Base-by-base conservation (phyloP, 2,797 vertebrate species). In the Clarias laeviceps region DNA sequence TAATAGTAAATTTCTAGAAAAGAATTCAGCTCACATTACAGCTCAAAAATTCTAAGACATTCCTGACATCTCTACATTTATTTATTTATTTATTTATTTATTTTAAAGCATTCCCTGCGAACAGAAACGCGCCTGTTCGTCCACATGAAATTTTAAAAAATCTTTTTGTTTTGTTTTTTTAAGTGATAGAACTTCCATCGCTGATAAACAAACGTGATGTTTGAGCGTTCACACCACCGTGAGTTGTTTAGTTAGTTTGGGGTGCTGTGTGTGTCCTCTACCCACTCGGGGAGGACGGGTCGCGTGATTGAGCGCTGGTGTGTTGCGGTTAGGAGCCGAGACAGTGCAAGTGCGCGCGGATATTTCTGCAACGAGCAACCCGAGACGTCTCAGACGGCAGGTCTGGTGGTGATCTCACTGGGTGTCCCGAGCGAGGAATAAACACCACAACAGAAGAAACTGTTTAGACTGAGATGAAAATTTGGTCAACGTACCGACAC, bases 361-460 rank as follows among this genome's bases (percentile, higher is more conserved):
- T 68, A 8, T 12, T 37, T 80, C 87, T 78, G 81, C 87, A 83
- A 84, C 80, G 86, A 65, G 88, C 56, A 70, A 74, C 79, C 88
- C 69, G 90, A 91, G 88, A 80, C 64, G 57, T 65, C 88, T 83
- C 88, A 37, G 18, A n/a, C n/a, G n/a, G n/a, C n/a, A 79, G 86
- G 78, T 82, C 77, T 76, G 54, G 54, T 66, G 59, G 14, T 81
- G 45, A 80, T 88, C 73, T 59, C 77, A 59, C 87, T 86, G n/a
- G n/a, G 59, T 79, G 65, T 89, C 84, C 18, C 61, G 17, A 0
- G 32, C 54, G 89, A 92, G 91, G 45, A 88, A 62, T 85, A 89
- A 89, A 87, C 62, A 90, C 29, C 18, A n/a, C 84, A 14, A n/a
- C 56, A 14, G 61, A 3, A 61, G 5, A 37, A 37, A 34, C 15